phyloP scores from a whole-genome alignment of 2,113 vertebrate species.

The Odocoileus virginianus region DNA sequence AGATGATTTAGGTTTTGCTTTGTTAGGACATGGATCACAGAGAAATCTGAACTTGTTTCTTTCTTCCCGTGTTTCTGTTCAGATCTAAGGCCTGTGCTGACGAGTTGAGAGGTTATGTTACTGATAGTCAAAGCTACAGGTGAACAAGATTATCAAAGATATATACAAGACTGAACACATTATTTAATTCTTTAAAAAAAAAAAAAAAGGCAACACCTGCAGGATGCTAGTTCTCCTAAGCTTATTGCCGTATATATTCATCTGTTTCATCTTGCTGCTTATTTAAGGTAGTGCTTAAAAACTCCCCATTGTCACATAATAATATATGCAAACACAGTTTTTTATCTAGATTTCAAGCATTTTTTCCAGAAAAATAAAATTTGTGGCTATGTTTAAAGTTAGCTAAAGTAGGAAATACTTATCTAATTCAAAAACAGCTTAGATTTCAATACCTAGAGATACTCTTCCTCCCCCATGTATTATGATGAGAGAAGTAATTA shows the following conservation, averaged over 20 bases:
- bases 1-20: conserved; percentile 60
- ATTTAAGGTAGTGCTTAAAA: neutral
- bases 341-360: conserved; percentile 30
- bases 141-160: conserved; percentile 47
- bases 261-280: neutral
- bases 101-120: conserved; percentile 21
- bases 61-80: conserved; percentile 34
- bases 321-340: neutral
- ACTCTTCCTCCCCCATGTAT: neutral
- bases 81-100: conserved; percentile 58
- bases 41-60: conserved; percentile 30
- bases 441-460: conserved; percentile 13
- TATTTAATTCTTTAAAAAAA: neutral
- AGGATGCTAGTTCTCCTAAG: neutral
- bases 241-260: neutral
- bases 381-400: conserved; percentile 47
- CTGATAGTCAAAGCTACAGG: conserved; percentile 24
- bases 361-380: conserved; percentile 36
- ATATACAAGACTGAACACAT: conserved; percentile 49
- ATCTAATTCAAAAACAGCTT: conserved; percentile 24
- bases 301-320: neutral
- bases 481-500: conserved; percentile 50
- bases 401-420: conserved; percentile 31
- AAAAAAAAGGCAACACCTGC: neutral
- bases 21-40: conserved; percentile 62